Base-by-base conservation (phyloP, 2,888 invertebrate species). In the Pasiphila rectangulata region DNA sequence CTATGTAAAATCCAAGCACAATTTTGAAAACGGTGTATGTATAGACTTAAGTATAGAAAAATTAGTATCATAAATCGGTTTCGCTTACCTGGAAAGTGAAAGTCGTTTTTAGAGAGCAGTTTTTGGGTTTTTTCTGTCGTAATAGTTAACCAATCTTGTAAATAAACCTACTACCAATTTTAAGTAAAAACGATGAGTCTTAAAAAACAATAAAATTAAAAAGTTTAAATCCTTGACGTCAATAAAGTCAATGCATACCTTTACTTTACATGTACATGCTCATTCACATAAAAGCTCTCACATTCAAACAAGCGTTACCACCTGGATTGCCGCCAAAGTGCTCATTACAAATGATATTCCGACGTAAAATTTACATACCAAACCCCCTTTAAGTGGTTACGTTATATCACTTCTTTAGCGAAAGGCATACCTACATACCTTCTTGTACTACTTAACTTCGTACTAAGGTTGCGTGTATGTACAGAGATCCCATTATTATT, bases 331-430 rank as follows among this genome's bases (percentile, higher is more conserved):
- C 39, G 43, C 29, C 9, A 13, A 46, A 39, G 15, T 9, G 2
- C 46, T 46, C 49, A 30, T 48, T 52, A 39, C 10, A 37, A 32
- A 39, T 46, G 43, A 46, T 54, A 35, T 46, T 51, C 41, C 37
- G 46, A 51, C 63, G 59, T 60, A 38, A 51, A 57, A 70, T 67
- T 61, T 67, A 63, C 70, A 69, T 71, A 72, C 66, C 67, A 63
- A 65, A 51, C 47, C 56, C 25, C 59, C 58, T 61, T 65, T 64
- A 61, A 67, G 64, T 61, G 54, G 59, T 41, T 57, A 54, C 57
- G 54, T 54, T 48, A 40, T 49, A 52, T 42, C 40, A 39, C 20
- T 39, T 40, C 10, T 34, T 40, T 20, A 19, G 9, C 6, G 2
- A 10, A 16, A 16, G 4, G 15, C 9, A 16, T 30, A 30, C 15